Evolutionary conservation across 1,140 invertebrate genomes (phyloP).

Genomic region (Sarcophaga bullata): DNA sequence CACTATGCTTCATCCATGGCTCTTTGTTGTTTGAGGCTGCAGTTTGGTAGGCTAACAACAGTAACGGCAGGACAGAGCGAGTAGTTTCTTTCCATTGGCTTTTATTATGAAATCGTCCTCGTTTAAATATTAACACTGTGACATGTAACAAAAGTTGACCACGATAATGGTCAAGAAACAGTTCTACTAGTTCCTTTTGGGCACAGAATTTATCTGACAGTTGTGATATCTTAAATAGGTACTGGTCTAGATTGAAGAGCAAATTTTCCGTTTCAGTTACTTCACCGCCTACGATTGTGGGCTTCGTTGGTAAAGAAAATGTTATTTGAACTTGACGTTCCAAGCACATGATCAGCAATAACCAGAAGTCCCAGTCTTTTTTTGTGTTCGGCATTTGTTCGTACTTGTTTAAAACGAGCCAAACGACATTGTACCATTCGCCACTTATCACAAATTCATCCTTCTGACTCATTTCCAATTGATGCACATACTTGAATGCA

Average conservation of each 20-base stretch:
- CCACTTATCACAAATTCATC: constrained; percentile 70
- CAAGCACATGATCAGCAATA: constrained; percentile 74
- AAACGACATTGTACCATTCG: constrained; percentile 82
- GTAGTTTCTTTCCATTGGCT: constrained; percentile 73
- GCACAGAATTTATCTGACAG: constrained; percentile 66
- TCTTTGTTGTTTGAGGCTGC: constrained; percentile 68
- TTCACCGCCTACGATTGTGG: constrained; percentile 1
- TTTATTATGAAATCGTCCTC: constrained; percentile 72
- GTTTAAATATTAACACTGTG: constrained; percentile 73
- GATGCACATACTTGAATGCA: constrained; percentile 80
- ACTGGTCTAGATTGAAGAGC: constrained; percentile 79
- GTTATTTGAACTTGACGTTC: constrained; percentile 76
- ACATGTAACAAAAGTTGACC: constrained; percentile 83
- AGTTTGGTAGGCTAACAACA: constrained; percentile 74
- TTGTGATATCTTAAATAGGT: constrained; percentile 70
- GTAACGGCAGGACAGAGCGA: constrained; percentile 70
- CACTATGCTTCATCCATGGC: constrained; percentile 71
- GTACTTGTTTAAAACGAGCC: constrained; percentile 73
- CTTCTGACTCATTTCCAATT: constrained; percentile 72
- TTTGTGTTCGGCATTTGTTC: constrained; percentile 64
- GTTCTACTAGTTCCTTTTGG: constrained; percentile 69
- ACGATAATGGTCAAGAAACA: constrained; percentile 78
- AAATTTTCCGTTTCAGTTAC: constrained; percentile 68
- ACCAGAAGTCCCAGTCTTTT: constrained; percentile 77
- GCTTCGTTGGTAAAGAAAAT: constrained; percentile 57